Evolutionary conservation across 1,140 invertebrate species (phyloP), one percentile per base, ranked within the genome.

Genomic region (Pomacea maculata): DNA sequence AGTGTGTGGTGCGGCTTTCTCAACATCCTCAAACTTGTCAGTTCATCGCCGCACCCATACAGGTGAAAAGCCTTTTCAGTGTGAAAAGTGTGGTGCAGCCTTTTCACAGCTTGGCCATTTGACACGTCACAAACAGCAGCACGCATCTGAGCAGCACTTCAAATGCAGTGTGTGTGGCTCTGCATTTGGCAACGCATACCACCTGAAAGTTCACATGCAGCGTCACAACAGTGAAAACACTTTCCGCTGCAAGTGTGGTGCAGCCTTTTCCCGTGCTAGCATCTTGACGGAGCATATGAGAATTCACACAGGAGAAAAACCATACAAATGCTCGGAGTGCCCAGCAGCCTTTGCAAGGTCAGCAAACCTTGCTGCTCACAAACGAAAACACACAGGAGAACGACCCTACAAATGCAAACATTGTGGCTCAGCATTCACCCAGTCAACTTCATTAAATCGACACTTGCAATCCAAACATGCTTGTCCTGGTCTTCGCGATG

Each of bases 211-310:
- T 11, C 77, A 78, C 52, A 78, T 78, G 77, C 77, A 78, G 67
- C 34, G 77, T 19, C 77, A 78, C 67, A 78, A 78, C 67, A 78
- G 65, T 10, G 70, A 81, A 57, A 74, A 67, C 63, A 78, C 80
- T 45, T 73, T 73, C 75, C 34, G 76, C 29, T 80, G 83, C 64
- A 63, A 75, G 63, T 82, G 83, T 67, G 70, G 78, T 4, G 95
- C 95, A 29, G 77, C 75, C 89, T 97, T 98, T 89, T 96, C 96
- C 74, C 93, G 96, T 55, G 96, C 96, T 88, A 96, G 96, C 88
- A 96, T 79, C 52, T 57, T 82, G 21, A 82, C 75, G 55, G 68
- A 71, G 34, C 83, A 84, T 76, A 78, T 83, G 79, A 74, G 79
- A 15, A 80, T 76, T 9, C 86, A 87, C 73, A 82, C 71, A 17